Evolutionary conservation across 2,888 invertebrate species (phyloP).

Genomic region (Epirrita christyi): DNA sequence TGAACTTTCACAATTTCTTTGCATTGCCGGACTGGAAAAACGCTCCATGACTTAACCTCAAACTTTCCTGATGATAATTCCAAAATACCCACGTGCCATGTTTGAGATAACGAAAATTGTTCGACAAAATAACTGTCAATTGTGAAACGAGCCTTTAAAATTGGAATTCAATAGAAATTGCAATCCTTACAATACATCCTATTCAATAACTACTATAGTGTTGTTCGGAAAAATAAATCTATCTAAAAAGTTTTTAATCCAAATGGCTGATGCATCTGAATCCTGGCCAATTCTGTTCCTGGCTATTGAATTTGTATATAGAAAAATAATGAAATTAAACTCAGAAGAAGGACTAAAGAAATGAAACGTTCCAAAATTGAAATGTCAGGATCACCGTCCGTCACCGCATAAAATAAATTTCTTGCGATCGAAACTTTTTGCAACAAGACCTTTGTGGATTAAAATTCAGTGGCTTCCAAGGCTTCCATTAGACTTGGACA

Average conservation of each 20-base stretch:
- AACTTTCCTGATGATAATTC: no score
- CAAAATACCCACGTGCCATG: no score
- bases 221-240: background rate
- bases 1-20: no score
- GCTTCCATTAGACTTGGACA: slow-evolving; percentile 47
- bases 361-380: slow-evolving; percentile 30
- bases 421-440: slow-evolving; percentile 41
- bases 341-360: no score
- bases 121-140: no score
- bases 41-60: no score
- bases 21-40: no score
- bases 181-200: background rate
- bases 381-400: slow-evolving; percentile 21
- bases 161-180: background rate
- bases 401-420: slow-evolving; percentile 35
- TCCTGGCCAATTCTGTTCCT: slow-evolving; percentile 8
- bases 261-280: slow-evolving; percentile 8
- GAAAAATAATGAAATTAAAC: no score
- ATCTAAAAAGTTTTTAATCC: background rate
- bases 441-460: slow-evolving; percentile 43
- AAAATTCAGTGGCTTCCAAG: slow-evolving; percentile 44
- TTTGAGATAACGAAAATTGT: no score
- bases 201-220: no score
- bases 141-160: background rate
- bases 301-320: slow-evolving; percentile 6